Conservation (phyloP, 92 coral and sea anemone genomes). For the Zoanthus solanderi region DNA sequence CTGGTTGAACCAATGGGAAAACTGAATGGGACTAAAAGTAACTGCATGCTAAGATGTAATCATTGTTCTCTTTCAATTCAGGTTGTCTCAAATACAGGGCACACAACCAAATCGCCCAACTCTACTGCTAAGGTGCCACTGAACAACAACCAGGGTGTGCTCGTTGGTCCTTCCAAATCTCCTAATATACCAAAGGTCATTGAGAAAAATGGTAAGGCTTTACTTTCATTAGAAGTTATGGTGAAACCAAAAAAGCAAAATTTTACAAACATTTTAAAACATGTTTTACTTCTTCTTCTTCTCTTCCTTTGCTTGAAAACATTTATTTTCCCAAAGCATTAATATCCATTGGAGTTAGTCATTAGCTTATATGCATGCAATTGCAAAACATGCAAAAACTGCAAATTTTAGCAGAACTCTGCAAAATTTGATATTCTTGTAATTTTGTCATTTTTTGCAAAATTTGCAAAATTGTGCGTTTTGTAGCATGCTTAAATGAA, state of each 20-base stretch:
- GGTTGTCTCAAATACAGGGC: slow-evolving; percentile 7
- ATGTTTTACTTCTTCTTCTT: no score
- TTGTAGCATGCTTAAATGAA: no score
- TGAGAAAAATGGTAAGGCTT: slow-evolving; percentile 72
- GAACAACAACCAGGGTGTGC: background rate
- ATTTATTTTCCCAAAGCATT: no score
- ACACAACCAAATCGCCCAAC: slow-evolving; percentile 17
- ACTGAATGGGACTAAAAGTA: background rate
- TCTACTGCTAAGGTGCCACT: slow-evolving; percentile 17
- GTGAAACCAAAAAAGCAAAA: background rate
- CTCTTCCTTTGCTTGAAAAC: no score
- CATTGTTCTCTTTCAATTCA: background rate
- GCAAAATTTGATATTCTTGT: no score
- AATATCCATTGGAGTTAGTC: no score
- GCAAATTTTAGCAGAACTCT: no score
- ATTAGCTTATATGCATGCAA: no score
- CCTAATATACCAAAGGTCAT: slow-evolving; percentile 68
- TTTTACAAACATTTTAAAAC: background rate
- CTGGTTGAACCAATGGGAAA: no score
- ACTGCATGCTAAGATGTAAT: background rate
- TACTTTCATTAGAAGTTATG: background rate
- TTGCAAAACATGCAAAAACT: no score
- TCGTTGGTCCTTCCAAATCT: slow-evolving; percentile 23
- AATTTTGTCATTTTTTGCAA: no score
- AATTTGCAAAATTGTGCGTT: no score